Base-by-base conservation (phyloP, 2,113 vertebrate species). In the Chlorodrepanis virens region DNA sequence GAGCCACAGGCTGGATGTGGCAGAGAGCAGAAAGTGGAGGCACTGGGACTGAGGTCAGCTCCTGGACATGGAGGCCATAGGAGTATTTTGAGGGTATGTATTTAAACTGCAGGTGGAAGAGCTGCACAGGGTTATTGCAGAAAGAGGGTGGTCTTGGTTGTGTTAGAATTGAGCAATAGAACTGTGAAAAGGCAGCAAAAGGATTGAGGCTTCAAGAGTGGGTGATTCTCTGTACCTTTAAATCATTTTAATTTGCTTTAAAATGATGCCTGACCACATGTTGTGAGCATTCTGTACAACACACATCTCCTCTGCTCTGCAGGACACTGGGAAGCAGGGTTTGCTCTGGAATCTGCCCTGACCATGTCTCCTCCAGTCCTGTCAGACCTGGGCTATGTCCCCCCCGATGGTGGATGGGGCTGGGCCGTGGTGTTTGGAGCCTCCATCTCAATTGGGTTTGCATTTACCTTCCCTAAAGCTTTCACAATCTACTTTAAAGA, bases 331-430 rank as follows among this genome's bases (percentile, higher is more conserved):
- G 28, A 69, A 79, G 79, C 19, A 50, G 13, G 4, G 29, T 74
- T 60, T 83, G 37, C 74, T 76, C 63, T 40, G 74, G 83, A 42
- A 61, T 57, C 89, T 61, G 90, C 39, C 29, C 28, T 77, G 53
- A 5, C 72, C 63, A 99, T 99, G 99, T 47, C 98, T 85, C 91
- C 97, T n/a, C 79, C 95, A 53, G 63, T 85, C 44, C 56, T 49
- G 31, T 88, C 90, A 15, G 94, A 91, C 45, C 72, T 96, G 96
- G 95, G 57, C 69, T 89, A 92, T 14, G 91, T 93, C 15, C 98
- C 98, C 69, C 98, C 97, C 5, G 99, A 99, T 3, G 98, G 99
- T 0, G 98, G 98, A n/a, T 99, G 99, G 98, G 99, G 99, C 8
- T 99, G 99, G 99, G 95, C 97, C 20, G 98, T 99, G 69, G 98